Evolutionary conservation across 2,888 invertebrate genomes (phyloP), one percentile per base, ranked within the genome.

Genomic region (Cheilosia pagana): DNA sequence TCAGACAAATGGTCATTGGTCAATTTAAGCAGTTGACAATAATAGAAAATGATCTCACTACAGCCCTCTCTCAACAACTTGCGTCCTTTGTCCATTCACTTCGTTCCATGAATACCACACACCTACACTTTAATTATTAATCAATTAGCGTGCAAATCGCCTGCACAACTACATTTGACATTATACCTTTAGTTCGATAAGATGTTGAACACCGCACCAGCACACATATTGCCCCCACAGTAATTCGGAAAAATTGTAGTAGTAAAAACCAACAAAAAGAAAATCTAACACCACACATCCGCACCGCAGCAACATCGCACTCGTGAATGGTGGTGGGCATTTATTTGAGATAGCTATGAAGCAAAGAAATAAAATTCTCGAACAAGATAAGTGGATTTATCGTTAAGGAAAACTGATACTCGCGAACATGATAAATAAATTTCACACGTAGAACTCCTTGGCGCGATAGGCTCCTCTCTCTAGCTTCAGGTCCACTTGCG

Each of bases 301-400:
- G 8, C 57, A 35, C 55, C 43, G 8, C 63, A 63, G 8, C 63
- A 63, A 63, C 74, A 55, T 75, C 65, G n/a, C n/a, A 55, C 52
- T 43, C 50, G 50, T 25, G 59, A 12, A 28, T 8, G 57, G 14
- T 28, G 50, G 45, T 60, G 41, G 21, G 45, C 23, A 60, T 59
- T 35, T 23, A 72, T 43, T 62, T 53, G 52, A 70, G 35, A 57
- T 76, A 53, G 57, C 71, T 71, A 53, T 21, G 70, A 65, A 65
- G 85, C 45, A 71, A 4, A 71, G 31, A 72, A 77, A 48, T 77
- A 85, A 81, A 79, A 79, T 82, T 82, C 76, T 72, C 75, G 65
- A 87, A 87, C 87, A 87, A 87, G 87, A 86, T 87, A 87, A 87
- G 87, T 87, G 87, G 85, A 87, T 87, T 87, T 87, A 87, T 87